These are phyloP conservation scores for Botia kubotai DNA, from an alignment of 2,797 vertebrate genomes.

Conservation along the genomic window DNA sequence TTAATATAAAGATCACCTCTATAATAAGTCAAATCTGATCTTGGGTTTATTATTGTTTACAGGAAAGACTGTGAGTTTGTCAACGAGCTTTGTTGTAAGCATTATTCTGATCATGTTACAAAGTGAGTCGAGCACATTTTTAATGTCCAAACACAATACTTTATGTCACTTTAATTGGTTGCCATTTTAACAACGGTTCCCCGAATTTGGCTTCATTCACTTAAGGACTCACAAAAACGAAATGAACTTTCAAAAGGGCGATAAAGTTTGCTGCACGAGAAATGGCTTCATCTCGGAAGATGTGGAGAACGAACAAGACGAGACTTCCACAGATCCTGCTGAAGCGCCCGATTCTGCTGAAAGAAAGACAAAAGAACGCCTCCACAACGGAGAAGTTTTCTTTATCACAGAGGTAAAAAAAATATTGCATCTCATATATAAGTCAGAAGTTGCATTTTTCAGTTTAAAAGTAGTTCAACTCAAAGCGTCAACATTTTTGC, in stretches of 20 bases:
- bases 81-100: slow-evolving; percentile 82
- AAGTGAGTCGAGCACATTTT: slow-evolving; percentile 70
- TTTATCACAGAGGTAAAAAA: slow-evolving; percentile 75
- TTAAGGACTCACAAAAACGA: slow-evolving; percentile 71
- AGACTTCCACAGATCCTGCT: too few species aligned
- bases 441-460: too few species aligned
- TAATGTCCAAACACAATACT: background rate
- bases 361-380: slow-evolving; percentile 52
- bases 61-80: slow-evolving; percentile 83
- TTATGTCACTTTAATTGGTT: too few species aligned
- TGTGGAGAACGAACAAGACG: slow-evolving; percentile 35
- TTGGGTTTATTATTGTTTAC: slow-evolving; percentile 35
- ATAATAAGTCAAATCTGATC: too few species aligned
- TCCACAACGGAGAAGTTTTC: slow-evolving; percentile 87
- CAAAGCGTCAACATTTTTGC: background rate
- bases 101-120: slow-evolving; percentile 75
- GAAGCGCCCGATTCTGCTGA: background rate
- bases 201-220: background rate
- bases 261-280: slow-evolving; percentile 84
- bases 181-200: background rate
- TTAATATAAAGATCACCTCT: background rate
- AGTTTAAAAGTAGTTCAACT: too few species aligned
- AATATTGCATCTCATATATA: background rate
- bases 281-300: slow-evolving; percentile 77
- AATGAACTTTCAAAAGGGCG: slow-evolving; percentile 69